These are phyloP conservation scores for Dyspetes luteomarginatus DNA, from an alignment of 2,888 invertebrate genomes.

Conservation along the genomic window DNA sequence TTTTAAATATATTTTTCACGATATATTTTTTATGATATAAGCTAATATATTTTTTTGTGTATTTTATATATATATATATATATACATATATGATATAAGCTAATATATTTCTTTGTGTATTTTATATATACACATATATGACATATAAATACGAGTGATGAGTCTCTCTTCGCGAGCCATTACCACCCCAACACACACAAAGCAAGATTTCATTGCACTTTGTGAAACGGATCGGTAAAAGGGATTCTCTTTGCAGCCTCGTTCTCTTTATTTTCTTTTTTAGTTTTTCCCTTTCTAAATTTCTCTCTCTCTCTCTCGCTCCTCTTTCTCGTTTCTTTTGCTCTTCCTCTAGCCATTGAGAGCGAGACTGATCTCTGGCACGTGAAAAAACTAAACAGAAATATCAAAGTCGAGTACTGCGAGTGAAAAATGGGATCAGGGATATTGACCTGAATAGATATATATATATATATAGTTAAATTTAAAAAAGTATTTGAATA, in stretches of 20 bases:
- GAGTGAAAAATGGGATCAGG: slow-evolving; percentile 14
- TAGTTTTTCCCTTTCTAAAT: background rate
- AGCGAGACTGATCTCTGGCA: slow-evolving; percentile 11
- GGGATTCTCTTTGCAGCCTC: slow-evolving; percentile 36
- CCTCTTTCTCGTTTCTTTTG: background rate
- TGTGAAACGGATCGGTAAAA: slow-evolving; percentile 49
- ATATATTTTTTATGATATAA: too few relatives aligned
- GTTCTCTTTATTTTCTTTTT: background rate
- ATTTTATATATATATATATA: too few relatives aligned
- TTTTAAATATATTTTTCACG: too few relatives aligned
- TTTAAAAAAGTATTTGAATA: background rate
- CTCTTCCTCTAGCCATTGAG: slow-evolving; percentile 14
- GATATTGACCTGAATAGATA: background rate
- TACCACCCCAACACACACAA: slow-evolving; percentile 3
- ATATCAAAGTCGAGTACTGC: slow-evolving; percentile 36
- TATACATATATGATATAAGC: too few relatives aligned
- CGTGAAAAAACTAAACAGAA: slow-evolving; percentile 22
- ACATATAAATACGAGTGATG: slow-evolving; percentile 28
- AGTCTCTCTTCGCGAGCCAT: slow-evolving; percentile 18
- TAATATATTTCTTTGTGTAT: too few relatives aligned
- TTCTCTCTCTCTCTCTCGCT: background rate
- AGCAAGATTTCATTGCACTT: slow-evolving; percentile 30
- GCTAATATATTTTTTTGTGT: too few relatives aligned
- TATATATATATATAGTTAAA: background rate
- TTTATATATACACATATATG: too few relatives aligned